Conservation (phyloP, 2,113 vertebrate genomes). For the Phalacrocorax brasilianus region DNA sequence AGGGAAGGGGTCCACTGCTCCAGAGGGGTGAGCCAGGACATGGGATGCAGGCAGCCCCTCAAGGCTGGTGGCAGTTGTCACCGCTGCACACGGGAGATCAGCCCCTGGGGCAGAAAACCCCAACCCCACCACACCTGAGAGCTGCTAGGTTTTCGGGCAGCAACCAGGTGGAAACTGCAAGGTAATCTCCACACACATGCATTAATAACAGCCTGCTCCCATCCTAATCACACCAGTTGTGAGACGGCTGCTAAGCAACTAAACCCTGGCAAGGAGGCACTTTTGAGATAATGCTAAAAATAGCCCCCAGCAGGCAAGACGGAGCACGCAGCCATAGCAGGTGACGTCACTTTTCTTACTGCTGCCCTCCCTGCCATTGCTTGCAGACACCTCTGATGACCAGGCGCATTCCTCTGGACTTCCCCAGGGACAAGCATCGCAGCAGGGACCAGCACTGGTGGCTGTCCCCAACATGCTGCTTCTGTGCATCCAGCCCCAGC, state of each 20-base stretch:
- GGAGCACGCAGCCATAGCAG: neutral
- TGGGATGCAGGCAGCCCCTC: rapidly evolving
- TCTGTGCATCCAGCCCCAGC: neutral
- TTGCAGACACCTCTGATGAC: rapidly evolving
- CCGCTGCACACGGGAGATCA: rapidly evolving
- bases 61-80: rapidly evolving
- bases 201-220: neutral
- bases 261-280: neutral
- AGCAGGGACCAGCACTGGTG: neutral
- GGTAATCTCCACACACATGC: neutral
- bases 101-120: too few relatives aligned
- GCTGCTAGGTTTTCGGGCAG: neutral
- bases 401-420: rapidly evolving
- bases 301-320: constrained; percentile 19
- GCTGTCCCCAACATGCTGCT: rapidly evolving
- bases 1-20: neutral
- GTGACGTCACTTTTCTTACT: neutral
- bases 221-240: neutral
- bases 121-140: rapidly evolving
- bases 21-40: rapidly evolving
- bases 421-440: rapidly evolving
- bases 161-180: rapidly evolving
- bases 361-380: neutral
- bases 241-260: constrained; percentile 66
- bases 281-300: constrained; percentile 59